These are phyloP conservation scores for Eretmochelys imbricata DNA, from an alignment of 2,113 vertebrate species.

Conservation along the genomic window DNA sequence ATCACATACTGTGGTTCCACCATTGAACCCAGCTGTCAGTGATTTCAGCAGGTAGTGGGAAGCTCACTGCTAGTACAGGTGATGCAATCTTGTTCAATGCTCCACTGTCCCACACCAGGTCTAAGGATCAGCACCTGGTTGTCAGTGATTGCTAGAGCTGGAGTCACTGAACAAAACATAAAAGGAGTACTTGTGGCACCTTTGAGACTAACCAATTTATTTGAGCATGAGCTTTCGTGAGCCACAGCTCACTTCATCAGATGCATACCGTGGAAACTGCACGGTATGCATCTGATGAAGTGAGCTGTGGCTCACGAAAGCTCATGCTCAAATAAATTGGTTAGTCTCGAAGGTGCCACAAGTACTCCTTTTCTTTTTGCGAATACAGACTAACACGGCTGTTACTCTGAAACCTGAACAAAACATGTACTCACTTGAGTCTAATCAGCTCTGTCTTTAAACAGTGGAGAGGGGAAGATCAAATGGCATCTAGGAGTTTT, in stretches of 20 bases:
- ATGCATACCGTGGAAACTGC: too few relatives aligned
- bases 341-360: too few relatives aligned
- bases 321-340: too few relatives aligned
- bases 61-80: background rate
- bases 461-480: background rate
- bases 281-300: too few relatives aligned
- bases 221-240: too few relatives aligned
- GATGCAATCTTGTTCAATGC: background rate
- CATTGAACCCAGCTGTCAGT: background rate
- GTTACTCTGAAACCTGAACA: too few relatives aligned
- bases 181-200: too few relatives aligned
- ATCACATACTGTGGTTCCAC: background rate
- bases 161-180: background rate
- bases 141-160: background rate
- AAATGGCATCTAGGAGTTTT: background rate
- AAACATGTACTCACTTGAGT: background rate
- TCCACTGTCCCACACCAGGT: background rate
- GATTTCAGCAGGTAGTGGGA: background rate
- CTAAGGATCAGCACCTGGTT: background rate
- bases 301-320: too few relatives aligned
- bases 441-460: background rate
- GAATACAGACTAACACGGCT: too few relatives aligned
- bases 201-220: too few relatives aligned
- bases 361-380: too few relatives aligned
- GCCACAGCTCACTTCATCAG: too few relatives aligned